Evolutionary conservation across 2,888 invertebrate species (phyloP).

Genomic region (Oscheius sp.): DNA sequence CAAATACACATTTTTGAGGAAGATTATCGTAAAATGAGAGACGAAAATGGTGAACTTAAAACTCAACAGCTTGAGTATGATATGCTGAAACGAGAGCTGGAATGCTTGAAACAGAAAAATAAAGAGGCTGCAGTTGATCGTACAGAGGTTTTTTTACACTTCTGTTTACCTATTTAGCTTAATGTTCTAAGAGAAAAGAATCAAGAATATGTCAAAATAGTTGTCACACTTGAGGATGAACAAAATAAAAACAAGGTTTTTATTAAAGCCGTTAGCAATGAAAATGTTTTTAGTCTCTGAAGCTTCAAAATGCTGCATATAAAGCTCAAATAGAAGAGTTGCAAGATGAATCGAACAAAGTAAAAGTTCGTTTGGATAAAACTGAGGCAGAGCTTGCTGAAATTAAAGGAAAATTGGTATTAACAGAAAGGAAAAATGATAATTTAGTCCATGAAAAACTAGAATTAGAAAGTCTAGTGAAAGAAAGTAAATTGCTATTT

Average conservation of each 20-base stretch:
- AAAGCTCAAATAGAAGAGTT: slow-evolving; percentile 31
- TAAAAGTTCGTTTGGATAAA: slow-evolving; percentile 21
- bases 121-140: slow-evolving; percentile 10
- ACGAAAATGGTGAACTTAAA: slow-evolving; percentile 26
- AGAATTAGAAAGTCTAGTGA: slow-evolving; percentile 11
- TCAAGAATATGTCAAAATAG: slow-evolving; percentile 16
- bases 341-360: slow-evolving; percentile 18
- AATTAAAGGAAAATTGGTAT: slow-evolving; percentile 13
- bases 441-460: slow-evolving; percentile 27
- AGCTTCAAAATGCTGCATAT: slow-evolving; percentile 19
- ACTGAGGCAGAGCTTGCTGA: slow-evolving; percentile 26
- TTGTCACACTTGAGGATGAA: slow-evolving; percentile 23
- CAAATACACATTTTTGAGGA: slow-evolving; percentile 26
- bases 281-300: no score
- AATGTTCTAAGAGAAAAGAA: slow-evolving; percentile 26
- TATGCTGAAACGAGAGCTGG: slow-evolving; percentile 1
- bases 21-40: slow-evolving; percentile 21
- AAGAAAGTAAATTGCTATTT: slow-evolving; percentile 13
- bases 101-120: slow-evolving; percentile 23
- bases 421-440: slow-evolving; percentile 22
- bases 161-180: neutral
- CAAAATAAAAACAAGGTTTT: slow-evolving; percentile 15
- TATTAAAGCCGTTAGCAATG: no score
- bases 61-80: slow-evolving; percentile 11
- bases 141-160: slow-evolving; percentile 10